Conservation (phyloP, 2,888 invertebrate species). For the Ormyrus thymus region DNA sequence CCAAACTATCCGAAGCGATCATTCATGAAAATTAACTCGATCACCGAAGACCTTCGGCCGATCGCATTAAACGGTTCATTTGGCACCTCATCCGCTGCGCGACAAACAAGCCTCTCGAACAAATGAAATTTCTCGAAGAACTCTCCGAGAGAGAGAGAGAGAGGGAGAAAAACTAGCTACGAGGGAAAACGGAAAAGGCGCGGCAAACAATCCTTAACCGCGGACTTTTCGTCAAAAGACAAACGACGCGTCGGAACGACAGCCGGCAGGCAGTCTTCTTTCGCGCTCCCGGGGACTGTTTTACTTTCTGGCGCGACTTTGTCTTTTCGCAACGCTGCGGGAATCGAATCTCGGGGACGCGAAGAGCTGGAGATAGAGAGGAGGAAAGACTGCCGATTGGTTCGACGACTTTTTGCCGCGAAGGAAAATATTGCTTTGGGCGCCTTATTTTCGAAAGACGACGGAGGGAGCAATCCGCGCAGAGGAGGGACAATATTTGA, state of each 20-base stretch:
- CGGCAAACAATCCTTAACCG: constrained; percentile 44
- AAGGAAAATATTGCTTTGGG: constrained; percentile 54
- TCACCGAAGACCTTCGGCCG: no score
- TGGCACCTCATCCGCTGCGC: background rate
- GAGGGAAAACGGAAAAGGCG: background rate
- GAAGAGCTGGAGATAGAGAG: background rate
- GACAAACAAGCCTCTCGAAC: constrained; percentile 29
- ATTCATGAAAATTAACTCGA: no score
- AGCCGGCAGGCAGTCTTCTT: constrained; percentile 25
- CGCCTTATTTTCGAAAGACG: constrained; percentile 45
- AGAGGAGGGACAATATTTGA: constrained; percentile 46
- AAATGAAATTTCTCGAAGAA: constrained; percentile 45
- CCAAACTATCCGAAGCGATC: no score
- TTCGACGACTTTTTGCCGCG: constrained; percentile 40
- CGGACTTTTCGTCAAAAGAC: constrained; percentile 47
- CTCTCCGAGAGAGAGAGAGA: background rate
- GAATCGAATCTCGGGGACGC: constrained; percentile 43
- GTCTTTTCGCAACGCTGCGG: constrained; percentile 37
- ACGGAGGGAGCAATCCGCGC: background rate
- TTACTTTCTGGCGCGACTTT: constrained; percentile 51
- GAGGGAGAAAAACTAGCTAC: background rate
- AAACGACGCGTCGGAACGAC: constrained; percentile 42
- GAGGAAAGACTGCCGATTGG: constrained; percentile 25
- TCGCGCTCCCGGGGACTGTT: constrained; percentile 32
- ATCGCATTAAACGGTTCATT: constrained; percentile 7